Base-by-base conservation (phyloP, 2,888 invertebrate genomes). In the Xanthorhoe designata region DNA sequence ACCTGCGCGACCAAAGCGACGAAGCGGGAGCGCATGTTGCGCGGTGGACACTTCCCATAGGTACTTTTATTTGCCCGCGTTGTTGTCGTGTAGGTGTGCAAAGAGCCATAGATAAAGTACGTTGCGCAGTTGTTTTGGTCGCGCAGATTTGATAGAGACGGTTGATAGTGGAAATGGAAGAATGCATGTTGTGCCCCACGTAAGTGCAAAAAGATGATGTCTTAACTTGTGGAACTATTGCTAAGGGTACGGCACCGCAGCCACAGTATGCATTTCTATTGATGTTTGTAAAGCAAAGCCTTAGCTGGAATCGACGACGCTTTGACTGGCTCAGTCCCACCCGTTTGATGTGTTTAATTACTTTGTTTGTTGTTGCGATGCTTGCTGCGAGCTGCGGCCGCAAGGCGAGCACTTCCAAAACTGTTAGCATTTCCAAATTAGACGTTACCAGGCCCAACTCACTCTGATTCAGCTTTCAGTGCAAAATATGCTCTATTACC, bases 291-390 rank as follows among this genome's bases (percentile, higher is more conserved):
- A 55, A 45, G 61, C 71, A 62, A 66, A 62, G 47, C 61, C 71
- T 69, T 61, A 68, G 66, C 62, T 61, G 69, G 70, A 75, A 74
- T 78, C 60, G 75, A 72, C 75, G 64, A 68, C 73, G 84, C 89
- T 91, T 89, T 90, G 88, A 89, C 84, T 85, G 87, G 86, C 88
- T 89, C 89, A 92, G 91, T 91, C 90, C 90, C 85, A 80, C 77
- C 80, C 88, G 91, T 92, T 93, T 92, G 92, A 93, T 92, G 91
- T 92, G 91, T 92, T 90, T 92, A 93, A 93, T 92, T 92, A 92
- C 92, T 92, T 92, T 92, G 91, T 92, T 91, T 89, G 92, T 91
- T 90, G 89, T 90, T 88, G 89, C 83, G 82, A 88, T 89, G 90
- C 89, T 89, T 85, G 89, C 81, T 91, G 92, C 86, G 91, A 60